Evolutionary conservation across 2,888 invertebrate genomes (phyloP), one percentile per base, ranked within the genome.

Genomic region (Polydrusus cervinus): DNA sequence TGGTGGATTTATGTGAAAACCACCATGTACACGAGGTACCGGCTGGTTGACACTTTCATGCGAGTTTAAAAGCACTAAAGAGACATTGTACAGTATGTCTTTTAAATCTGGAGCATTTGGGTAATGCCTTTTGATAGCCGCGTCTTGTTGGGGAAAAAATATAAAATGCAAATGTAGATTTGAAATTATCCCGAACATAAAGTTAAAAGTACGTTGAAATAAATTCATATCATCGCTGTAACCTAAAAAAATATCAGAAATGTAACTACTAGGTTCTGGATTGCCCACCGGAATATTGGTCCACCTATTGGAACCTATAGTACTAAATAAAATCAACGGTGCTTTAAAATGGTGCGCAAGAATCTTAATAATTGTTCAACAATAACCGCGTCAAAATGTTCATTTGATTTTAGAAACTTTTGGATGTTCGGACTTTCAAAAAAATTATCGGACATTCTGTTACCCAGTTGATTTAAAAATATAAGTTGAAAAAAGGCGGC

Each of bases 21-120:
- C 91, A 18, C 91, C 91, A 62, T 91, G 91, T 8, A 90, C 86
- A 34, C 89, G 86, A 0, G 91, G 90, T 6, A 86, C 83, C 0
- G 90, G 87, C 5, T 85, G 80, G 69, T 89, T 88, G 60, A 89
- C 87, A 82, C 89, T 90, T 55, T 88, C 88, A 81, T 91, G 91
- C 0, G 83, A 82, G 69, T 85, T 85, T 14, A 82, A n/a, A 3
- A 85, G 69, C 5, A 84, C 77, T 68, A 86, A 68, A 0, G 84
- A 83, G 0, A 79, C 78, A 67, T 85, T 84, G 61, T 80, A 79
- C 3, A 78, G 75, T 3, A 83, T 3, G 1, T 80, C 79, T 11
- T 79, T 45, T 2, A 84, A 49, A 53, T 80, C 57, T 0, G 83
- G 83, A 0, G 82, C 79, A 40, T 82, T 72, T 1, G 84, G 84